Evolutionary conservation across 2,888 invertebrate species (phyloP), one percentile per base, ranked within the genome.

Genomic region (Azorinus chamasolen): DNA sequence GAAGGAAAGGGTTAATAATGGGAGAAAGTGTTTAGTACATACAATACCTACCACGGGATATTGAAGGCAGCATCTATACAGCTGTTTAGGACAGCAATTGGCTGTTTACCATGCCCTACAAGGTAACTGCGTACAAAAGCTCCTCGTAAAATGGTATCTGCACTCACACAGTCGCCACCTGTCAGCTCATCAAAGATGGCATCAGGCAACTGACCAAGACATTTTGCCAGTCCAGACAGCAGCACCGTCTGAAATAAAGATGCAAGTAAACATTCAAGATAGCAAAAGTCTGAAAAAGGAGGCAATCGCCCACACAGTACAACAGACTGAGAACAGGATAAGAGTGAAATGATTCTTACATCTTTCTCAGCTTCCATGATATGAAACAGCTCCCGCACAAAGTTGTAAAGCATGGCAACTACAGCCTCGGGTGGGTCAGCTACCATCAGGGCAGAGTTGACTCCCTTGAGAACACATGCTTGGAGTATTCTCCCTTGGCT

Each of bases 341-440:
- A n/a, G n/a, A n/a, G n/a, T n/a, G 25, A 50, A 50, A 12, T 50
- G 20, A 50, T 6, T 32, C 58, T 51, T 59, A 79, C 89, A 76
- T 87, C 73, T 25, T 58, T 70, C 32, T 74, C 78, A 12, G 61
- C 16, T 8, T 81, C 58, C 41, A 86, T n/a, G 20, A 61, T 32
- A n/a, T 57, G 57, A 64, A 84, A 90, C 18, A 88, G 32, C 45
- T 73, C 55, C 14, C 79, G 83, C 20, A 85, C 65, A 10, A 84
- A 61, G 27, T 84, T 68, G 59, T 84, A 83, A 50, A 91, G 69
- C 37, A 89, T 45, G 14, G 70, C 48, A 4, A 87, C 83, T 6
- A 90, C 87, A 24, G 88, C 78, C 62, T 88, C 87, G 5, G 92
- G 91, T 6, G 90, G 91, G 66, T 91, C 90, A 8, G 73, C 66